These are phyloP conservation scores for Vipera latastei DNA, from an alignment of 2,797 vertebrate genomes.

Conservation along the genomic window DNA sequence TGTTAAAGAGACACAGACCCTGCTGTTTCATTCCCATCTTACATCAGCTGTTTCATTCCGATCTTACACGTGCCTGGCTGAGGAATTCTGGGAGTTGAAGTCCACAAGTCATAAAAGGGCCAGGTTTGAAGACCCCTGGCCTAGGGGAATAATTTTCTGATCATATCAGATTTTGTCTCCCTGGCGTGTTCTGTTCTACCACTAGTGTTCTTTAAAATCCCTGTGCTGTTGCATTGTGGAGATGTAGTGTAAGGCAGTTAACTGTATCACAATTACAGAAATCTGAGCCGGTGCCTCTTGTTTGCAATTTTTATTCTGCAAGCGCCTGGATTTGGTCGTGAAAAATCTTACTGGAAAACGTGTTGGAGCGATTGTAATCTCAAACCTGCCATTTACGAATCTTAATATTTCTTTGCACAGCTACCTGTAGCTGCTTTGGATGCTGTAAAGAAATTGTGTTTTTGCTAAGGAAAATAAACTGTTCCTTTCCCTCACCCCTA, in stretches of 20 bases:
- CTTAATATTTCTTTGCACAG: constrained; percentile 59
- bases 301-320: constrained; percentile 45
- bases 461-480: background rate
- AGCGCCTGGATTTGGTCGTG: constrained; percentile 38
- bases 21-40: too few relatives aligned
- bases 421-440: constrained; percentile 46
- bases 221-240: constrained; percentile 13
- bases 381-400: constrained; percentile 49
- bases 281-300: constrained; percentile 40
- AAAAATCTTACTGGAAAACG: constrained; percentile 33
- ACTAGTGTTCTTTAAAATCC: constrained; percentile 17
- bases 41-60: too few relatives aligned
- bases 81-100: too few relatives aligned
- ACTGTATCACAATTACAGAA: constrained; percentile 48
- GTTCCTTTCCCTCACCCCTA: background rate
- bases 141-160: background rate
- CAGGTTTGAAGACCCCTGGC: too few relatives aligned
- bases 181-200: background rate
- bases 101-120: too few relatives aligned
- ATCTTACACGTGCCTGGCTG: too few relatives aligned
- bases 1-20: too few relatives aligned
- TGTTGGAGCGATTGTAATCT: constrained; percentile 44
- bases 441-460: constrained; percentile 41
- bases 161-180: background rate
- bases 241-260: constrained; percentile 34